Conservation (phyloP, 2,888 invertebrate genomes). For the Xanthorhoe designata region DNA sequence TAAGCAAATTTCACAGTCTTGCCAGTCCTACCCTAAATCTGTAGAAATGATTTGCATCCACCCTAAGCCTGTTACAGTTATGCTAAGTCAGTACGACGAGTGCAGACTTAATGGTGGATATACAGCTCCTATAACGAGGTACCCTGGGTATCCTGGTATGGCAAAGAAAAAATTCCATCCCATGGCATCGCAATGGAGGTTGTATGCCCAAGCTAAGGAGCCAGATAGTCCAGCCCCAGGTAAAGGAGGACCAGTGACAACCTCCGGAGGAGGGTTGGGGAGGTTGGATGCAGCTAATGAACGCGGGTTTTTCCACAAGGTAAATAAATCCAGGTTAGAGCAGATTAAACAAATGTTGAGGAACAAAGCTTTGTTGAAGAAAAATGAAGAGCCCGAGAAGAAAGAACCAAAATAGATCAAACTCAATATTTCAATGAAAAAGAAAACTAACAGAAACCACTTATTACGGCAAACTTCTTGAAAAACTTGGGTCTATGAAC, state of each 20-base stretch:
- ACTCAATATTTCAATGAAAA: no score
- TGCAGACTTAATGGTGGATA: slow-evolving; percentile 3
- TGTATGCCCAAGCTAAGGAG: slow-evolving; percentile 31
- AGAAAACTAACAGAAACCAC: no score
- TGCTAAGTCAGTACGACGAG: neutral
- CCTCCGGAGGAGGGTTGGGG: slow-evolving; percentile 25
- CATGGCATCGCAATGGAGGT: slow-evolving; percentile 32
- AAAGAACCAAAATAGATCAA: neutral
- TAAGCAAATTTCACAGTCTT: slow-evolving; percentile 7
- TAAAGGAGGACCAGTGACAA: slow-evolving; percentile 19
- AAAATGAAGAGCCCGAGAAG: neutral
- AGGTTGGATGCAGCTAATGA: slow-evolving; percentile 32
- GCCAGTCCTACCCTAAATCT: neutral
- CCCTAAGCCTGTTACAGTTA: slow-evolving; percentile 1
- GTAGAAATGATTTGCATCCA: neutral
- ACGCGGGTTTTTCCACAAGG: slow-evolving; percentile 34
- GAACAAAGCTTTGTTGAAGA: slow-evolving; percentile 14
- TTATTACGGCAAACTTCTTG: no score
- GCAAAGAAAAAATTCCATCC: neutral
- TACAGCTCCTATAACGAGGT: slow-evolving; percentile 8
- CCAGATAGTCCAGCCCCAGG: slow-evolving; percentile 11
- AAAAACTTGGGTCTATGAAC: no score
- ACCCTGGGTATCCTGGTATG: slow-evolving; percentile 1
- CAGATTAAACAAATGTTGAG: slow-evolving; percentile 33
- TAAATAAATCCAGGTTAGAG: slow-evolving; percentile 32